These are phyloP conservation scores for Chymomyza caudatula DNA, from an alignment of 2,888 invertebrate species.

Conservation along the genomic window DNA sequence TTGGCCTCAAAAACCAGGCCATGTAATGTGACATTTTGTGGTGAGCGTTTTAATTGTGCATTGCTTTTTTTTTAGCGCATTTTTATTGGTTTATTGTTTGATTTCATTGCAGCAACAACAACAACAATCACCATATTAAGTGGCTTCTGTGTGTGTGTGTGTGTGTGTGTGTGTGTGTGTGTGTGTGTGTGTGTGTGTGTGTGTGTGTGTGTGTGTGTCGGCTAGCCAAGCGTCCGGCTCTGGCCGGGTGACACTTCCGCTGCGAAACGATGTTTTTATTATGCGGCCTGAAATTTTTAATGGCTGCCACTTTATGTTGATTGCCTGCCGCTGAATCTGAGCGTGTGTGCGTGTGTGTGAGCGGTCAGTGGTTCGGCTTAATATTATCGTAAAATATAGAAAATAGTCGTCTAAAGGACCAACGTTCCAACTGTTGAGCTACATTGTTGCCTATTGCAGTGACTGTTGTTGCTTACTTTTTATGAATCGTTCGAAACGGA, in stretches of 20 bases:
- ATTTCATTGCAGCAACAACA: constrained; percentile 35
- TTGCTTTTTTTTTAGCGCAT: constrained; percentile 25
- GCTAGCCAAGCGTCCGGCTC: not conserved
- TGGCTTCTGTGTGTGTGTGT: too few species aligned
- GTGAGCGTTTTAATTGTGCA: constrained; percentile 58
- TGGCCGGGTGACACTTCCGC: constrained; percentile 49
- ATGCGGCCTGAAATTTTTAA: constrained; percentile 68
- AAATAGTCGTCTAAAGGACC: constrained; percentile 25
- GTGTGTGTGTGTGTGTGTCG: too few species aligned
- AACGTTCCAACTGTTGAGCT: constrained; percentile 57
- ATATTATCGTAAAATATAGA: constrained; percentile 63
- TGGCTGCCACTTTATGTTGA: constrained; percentile 68
- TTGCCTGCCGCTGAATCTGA: constrained; percentile 44
- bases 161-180: too few species aligned
- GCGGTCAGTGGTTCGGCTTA: constrained; percentile 40
- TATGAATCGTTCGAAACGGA: constrained; percentile 48
- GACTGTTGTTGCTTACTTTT: constrained; percentile 31
- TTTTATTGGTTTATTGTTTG: constrained; percentile 69
- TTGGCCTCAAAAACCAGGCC: constrained; percentile 38
- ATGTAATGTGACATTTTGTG: constrained; percentile 36
- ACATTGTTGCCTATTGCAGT: constrained; percentile 37
- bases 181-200: too few species aligned
- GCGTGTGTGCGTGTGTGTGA: not conserved
- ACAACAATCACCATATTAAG: too few species aligned
- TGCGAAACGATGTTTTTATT: constrained; percentile 60